Base-by-base conservation (phyloP, 2,797 vertebrate genomes). In the Neoniphon sammara region DNA sequence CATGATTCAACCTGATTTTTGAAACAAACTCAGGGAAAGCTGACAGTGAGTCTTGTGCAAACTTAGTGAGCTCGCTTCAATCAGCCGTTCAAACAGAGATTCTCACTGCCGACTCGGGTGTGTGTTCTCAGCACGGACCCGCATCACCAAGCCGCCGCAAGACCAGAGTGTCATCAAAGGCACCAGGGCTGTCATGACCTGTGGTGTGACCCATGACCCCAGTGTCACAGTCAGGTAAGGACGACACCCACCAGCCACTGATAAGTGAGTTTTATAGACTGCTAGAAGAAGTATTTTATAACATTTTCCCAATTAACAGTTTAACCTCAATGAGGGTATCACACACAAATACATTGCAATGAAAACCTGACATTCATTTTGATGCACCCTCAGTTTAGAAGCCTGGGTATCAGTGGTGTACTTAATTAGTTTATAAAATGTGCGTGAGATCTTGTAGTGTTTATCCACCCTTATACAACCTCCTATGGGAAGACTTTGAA, bases 121-220 rank as follows among this genome's bases (percentile, higher is more conserved):
- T 85, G 66, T 90, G 57, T 88, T 59, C 46, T 20, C 94, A 99
- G 97, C 97, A 12, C 95, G 97, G 67, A 99, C 98, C 0, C 96
- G 96, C 7, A 98, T 99, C 93, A 97, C 93, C 0, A 95, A 91
- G 88, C 95, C 96, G 0, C 98, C 97, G 3, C 92, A 92, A 87
- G 95, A 99, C 91, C 98, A 97, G 92, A 99, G 96, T 0, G 97
- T 99, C 92, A 99, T 99, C 92, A 99, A 99, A 85, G 98, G 97
- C 2, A 98, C 98, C 67, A 98, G 97, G 83, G 98, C 97, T 2
- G 91, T 94, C 42, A 96, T 99, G 97, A 95, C 93, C 85, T 99
- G 97, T 0, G 96, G 97, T 0, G 98, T 97, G 89, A 96, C 96
- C 84, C 96, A 98, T 0, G 97, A 99, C 87, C 94, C 96, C 82